Conservation (phyloP, 1,140 invertebrate species). For the Meloidogyne exigua region DNA sequence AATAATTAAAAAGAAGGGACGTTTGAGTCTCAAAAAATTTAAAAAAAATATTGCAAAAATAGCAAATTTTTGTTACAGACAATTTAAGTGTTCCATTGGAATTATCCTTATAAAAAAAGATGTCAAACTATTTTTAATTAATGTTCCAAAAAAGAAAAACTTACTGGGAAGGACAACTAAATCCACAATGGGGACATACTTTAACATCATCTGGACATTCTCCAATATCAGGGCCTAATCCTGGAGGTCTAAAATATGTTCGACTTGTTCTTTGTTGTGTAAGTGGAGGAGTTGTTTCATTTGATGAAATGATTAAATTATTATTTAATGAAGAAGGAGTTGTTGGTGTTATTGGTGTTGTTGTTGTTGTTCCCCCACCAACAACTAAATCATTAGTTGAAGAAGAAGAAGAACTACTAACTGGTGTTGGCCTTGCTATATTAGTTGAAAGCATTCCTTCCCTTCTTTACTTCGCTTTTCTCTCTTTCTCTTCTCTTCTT, state of each 20-base stretch:
- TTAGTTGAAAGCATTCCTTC: neutral
- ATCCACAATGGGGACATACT: constrained; percentile 64
- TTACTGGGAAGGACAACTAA: constrained; percentile 58
- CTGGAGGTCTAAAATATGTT: constrained; percentile 46
- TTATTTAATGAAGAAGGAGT: constrained; percentile 5
- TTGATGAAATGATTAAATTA: neutral
- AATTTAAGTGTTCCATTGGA: too few relatives aligned
- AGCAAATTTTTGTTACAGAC: too few relatives aligned
- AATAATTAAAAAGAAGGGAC: too few relatives aligned
- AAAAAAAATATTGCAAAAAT: too few relatives aligned
- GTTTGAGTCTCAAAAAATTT: too few relatives aligned
- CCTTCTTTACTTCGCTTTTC: neutral
- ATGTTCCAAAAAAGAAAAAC: neutral
- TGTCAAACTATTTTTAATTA: too few relatives aligned
- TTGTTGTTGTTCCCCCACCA: too few relatives aligned
- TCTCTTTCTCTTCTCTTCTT: neutral
- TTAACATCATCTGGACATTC: constrained; percentile 27
- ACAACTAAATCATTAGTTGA: neutral
- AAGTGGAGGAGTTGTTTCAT: neutral
- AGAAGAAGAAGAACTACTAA: neutral
- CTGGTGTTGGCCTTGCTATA: neutral
- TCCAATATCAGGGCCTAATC: constrained; percentile 31
- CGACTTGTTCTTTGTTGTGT: constrained; percentile 22
- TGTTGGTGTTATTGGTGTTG: neutral
- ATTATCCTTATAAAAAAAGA: too few relatives aligned